A percentile compares a stretch with the other conserved stretches of the same genome.
Conservation (phyloP, 2,888 invertebrate genomes). For the Cinara cedri region DNA sequence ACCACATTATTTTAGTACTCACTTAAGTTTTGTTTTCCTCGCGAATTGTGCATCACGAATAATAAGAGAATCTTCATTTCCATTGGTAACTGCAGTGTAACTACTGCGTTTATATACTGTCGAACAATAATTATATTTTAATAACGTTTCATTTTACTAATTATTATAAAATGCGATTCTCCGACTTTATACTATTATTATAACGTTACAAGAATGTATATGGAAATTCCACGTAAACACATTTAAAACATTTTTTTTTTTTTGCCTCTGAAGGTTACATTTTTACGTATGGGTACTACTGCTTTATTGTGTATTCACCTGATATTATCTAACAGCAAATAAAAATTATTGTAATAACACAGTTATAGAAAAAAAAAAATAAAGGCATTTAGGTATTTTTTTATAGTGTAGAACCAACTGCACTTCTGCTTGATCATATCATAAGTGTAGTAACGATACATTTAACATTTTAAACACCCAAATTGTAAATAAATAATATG, state of each 20-base stretch:
- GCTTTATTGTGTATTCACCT: background rate
- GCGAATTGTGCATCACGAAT: background rate
- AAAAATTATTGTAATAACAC: background rate
- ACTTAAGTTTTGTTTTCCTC: conserved; percentile 6
- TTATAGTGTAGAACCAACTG: background rate
- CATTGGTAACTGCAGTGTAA: background rate
- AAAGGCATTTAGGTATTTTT: no score
- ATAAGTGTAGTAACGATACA: background rate
- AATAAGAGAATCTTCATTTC: background rate
- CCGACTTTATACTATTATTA: background rate
- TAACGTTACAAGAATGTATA: background rate
- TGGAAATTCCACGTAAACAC: background rate
- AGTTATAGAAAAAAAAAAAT: no score
- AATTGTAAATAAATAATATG: background rate
- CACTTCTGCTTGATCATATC: background rate
- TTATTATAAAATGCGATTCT: conserved; percentile 16
- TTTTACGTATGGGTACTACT: background rate
- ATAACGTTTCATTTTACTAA: conserved; percentile 25
- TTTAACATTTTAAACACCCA: background rate
- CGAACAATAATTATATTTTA: conserved; percentile 33
- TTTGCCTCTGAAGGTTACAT: conserved; percentile 5
- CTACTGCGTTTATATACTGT: background rate
- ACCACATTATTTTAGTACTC: no score
- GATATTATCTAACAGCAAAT: background rate
- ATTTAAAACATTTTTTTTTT: background rate